Base-by-base conservation (phyloP, 2,113 vertebrate genomes). In the Triplophysa rosa region DNA sequence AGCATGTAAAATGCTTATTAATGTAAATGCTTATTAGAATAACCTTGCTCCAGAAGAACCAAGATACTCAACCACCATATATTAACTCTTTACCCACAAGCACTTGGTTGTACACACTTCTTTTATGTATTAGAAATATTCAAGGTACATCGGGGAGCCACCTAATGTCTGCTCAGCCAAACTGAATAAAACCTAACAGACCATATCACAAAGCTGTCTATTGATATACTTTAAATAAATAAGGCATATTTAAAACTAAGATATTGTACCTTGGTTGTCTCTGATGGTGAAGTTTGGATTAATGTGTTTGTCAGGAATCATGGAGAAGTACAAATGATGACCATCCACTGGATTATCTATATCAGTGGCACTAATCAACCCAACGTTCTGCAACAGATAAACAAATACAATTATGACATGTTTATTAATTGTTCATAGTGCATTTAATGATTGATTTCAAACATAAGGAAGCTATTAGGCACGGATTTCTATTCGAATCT, bases 191-290 rank as follows among this genome's bases (percentile, higher is more conserved):
- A 37, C 7, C 29, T 29, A 47, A 47, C 11, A 13, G 47, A 13
- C 14, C 17, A 17, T 4, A 54, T 54, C 1, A 52, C 17, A 16
- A 16, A 52, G 13, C 2, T 52, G 49, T 17, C 1, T 7, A 54
- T 1, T 54, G 13, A 49, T 14, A 49, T 14, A 10, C 13, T 49
- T 52, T 17, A 16, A 13, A 17, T 2, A 52, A 52, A 52, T 52
- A 14, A 52, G 49, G 13, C 3, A 14, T 42, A 52, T 69, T 69
- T 24, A 52, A 29, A 69, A 52, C 24, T 26, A 26, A 26, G 17
- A 79, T 52, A 33, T n/a, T 67, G n/a, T 82, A 98, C 96, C 95
- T 96, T 93, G 90, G 89, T 97, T 96, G 88, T 99, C 95, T 87
- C 88, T 91, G 67, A 98, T 85, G 9, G 88, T 92, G 91, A 98